phyloP scores from a whole-genome alignment of 2,888 invertebrate genomes.

The Dendrolimus houi region DNA sequence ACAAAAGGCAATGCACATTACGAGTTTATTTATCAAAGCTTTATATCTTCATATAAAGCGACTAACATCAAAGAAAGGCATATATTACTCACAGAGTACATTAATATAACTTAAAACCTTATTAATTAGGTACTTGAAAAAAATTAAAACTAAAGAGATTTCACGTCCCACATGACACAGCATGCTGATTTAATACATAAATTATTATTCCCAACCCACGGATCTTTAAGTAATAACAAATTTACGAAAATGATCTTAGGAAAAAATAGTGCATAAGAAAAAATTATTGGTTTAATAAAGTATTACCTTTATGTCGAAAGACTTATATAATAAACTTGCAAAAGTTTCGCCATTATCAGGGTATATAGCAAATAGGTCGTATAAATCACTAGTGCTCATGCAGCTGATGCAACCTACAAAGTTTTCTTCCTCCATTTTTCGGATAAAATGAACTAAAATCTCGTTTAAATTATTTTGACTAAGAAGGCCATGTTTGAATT shows the following conservation, averaged over 20 bases:
- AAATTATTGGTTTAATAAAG: neutral
- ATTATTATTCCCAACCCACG: no score
- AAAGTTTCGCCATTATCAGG: conserved; percentile 59
- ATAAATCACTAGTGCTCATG: conserved; percentile 63
- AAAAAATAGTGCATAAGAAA: conserved; percentile 1
- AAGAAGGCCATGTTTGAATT: conserved; percentile 29
- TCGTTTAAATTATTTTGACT: conserved; percentile 17
- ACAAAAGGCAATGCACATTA: no score
- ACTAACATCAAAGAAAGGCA: no score
- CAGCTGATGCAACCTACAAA: conserved; percentile 71
- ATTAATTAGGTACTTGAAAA: neutral
- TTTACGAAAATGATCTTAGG: neutral
- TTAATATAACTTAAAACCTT: neutral
- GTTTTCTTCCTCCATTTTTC: conserved; percentile 56
- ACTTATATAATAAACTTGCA: conserved; percentile 63
- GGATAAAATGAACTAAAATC: conserved; percentile 14
- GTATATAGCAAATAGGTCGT: conserved; percentile 67
- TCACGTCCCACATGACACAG: no score
- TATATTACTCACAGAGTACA: no score
- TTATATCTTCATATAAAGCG: no score
- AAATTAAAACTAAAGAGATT: neutral
- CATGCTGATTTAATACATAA: no score
- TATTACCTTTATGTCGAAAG: conserved; percentile 57
- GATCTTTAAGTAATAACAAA: no score
- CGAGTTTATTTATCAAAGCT: no score